Conservation (phyloP, 2,113 vertebrate species). For the Poeciliopsis turrubarensis region DNA sequence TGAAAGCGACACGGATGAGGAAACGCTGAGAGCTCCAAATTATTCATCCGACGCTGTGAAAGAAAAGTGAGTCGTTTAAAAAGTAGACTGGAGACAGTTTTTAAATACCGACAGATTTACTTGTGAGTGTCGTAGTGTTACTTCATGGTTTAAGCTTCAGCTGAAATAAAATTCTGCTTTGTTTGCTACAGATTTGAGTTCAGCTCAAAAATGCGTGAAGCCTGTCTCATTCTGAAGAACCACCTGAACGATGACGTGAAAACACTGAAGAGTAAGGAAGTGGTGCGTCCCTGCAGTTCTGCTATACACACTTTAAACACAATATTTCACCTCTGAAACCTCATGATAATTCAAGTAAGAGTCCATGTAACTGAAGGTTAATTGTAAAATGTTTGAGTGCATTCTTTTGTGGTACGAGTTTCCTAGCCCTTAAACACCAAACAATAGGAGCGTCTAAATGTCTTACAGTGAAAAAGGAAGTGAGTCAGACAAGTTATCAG, state of each 20-base stretch:
- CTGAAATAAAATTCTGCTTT: neutral
- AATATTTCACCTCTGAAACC: neutral
- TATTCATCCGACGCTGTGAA: conserved; percentile 74
- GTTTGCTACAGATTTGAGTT: conserved; percentile 85
- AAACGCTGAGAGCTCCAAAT: conserved; percentile 28
- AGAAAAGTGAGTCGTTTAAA: conserved; percentile 83
- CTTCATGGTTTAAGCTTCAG: neutral
- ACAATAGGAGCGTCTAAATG: no score
- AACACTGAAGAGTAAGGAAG: conserved; percentile 84
- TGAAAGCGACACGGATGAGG: conserved; percentile 68
- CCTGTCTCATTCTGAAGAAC: conserved; percentile 87
- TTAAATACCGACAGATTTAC: no score
- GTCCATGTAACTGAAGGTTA: no score
- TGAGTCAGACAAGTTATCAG: no score
- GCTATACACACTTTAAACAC: conserved; percentile 9
- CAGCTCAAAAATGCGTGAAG: conserved; percentile 91
- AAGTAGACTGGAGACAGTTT: neutral
- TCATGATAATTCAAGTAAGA: neutral
- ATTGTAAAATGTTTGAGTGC: neutral
- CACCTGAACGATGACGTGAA: conserved; percentile 83
- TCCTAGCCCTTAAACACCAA: no score
- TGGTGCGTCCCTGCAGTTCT: conserved; percentile 80
- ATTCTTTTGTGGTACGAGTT: no score
- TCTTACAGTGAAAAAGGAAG: no score
- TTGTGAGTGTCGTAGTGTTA: neutral